These are phyloP conservation scores for Neosilurus mollespiculum DNA, from an alignment of 2,797 vertebrate species.

Conservation along the genomic window DNA sequence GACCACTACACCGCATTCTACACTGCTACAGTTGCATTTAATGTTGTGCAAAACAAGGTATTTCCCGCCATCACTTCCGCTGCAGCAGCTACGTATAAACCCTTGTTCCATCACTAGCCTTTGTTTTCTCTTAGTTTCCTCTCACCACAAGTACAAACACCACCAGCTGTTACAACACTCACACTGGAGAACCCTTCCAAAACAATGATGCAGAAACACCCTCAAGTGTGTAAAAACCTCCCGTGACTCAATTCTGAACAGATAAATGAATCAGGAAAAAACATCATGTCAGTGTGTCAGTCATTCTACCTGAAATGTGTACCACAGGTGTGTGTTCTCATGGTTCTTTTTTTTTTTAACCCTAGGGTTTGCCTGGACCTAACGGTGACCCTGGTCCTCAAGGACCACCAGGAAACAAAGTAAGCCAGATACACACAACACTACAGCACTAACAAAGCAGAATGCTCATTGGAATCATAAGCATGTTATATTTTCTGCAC, in stretches of 20 bases:
- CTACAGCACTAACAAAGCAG: background rate
- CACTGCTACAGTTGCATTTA: no score
- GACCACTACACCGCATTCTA: no score
- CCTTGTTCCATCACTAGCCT: no score
- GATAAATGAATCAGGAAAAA: background rate
- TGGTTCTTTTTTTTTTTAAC: background rate
- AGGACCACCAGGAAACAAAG: conserved; percentile 82
- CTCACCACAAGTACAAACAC: background rate
- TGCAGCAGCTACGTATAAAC: no score
- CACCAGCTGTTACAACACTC: background rate
- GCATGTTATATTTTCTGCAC: background rate
- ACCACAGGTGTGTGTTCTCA: background rate
- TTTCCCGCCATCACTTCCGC: no score
- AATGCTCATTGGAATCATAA: background rate
- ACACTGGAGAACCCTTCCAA: background rate
- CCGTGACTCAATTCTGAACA: background rate
- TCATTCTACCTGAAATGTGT: background rate
- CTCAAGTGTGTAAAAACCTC: background rate
- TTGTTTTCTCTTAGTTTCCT: background rate
- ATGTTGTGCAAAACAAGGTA: no score
- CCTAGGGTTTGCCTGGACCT: conserved; percentile 80
- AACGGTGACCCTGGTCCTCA: conserved; percentile 80
- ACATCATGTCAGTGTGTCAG: background rate
- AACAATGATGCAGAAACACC: background rate
- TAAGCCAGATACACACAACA: conserved; percentile 57